Percentiles rank a stretch among this genome's conserved stretches.
Conservation (phyloP, 53 echinoderm and acorn worm genomes). For the Crossaster papposus region DNA sequence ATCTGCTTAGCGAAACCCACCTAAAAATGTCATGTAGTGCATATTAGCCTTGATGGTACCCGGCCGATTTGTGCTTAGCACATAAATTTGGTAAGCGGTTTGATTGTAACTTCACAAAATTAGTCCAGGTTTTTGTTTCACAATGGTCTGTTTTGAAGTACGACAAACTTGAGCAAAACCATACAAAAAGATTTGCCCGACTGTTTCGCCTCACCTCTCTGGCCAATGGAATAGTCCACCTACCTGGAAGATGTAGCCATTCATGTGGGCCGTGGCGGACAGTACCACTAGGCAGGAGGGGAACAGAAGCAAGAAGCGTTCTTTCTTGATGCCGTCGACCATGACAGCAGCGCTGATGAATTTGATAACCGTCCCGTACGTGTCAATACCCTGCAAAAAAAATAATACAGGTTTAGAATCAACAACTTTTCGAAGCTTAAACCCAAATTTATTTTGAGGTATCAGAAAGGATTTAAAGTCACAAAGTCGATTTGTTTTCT, state of each 20-base stretch:
- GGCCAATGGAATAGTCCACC: constrained; percentile 1
- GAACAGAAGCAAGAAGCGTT: constrained; percentile 86
- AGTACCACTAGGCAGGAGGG: constrained; percentile 80
- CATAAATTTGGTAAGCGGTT: no score
- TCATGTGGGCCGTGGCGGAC: constrained; percentile 80
- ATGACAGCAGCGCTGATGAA: constrained; percentile 79
- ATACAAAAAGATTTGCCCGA: neutral
- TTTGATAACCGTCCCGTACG: constrained; percentile 82
- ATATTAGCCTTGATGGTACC: no score
- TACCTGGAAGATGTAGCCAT: constrained; percentile 92
- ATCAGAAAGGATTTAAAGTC: no score
- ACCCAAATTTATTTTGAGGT: no score
- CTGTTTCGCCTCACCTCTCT: neutral
- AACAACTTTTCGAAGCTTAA: no score
- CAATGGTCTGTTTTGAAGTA: no score
- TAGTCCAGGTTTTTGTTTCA: no score
- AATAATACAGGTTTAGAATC: neutral
- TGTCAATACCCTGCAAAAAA: constrained; percentile 58
- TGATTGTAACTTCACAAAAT: no score
- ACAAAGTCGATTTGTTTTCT: no score
- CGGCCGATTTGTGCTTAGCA: neutral
- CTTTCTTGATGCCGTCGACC: constrained; percentile 77
- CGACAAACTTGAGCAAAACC: neutral
- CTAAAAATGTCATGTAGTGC: neutral
- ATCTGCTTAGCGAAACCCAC: no score